A percentile compares a stretch with the other conserved stretches of the same genome.
Conservation (phyloP, 35 echinoderm and acorn worm genomes). For the Heliocidaris tuberculata region DNA sequence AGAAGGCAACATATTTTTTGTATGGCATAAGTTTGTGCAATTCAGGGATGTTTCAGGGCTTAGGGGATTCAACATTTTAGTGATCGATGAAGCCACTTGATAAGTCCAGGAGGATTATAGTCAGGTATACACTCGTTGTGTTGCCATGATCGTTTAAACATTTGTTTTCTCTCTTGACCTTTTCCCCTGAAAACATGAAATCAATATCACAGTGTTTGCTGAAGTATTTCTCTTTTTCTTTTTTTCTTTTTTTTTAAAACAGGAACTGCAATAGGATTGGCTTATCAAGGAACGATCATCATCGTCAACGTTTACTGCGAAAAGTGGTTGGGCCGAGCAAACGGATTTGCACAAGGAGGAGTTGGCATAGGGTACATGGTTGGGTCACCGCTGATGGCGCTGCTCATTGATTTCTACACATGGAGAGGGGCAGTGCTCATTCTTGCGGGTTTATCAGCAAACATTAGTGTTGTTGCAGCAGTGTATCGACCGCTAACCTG, state of each 20-base stretch:
- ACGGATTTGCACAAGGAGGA: background rate
- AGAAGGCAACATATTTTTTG: too few relatives aligned
- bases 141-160: background rate
- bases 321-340: background rate
- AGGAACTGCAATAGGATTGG: background rate
- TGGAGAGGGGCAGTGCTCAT: conserved; percentile 24
- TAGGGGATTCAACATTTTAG: too few relatives aligned
- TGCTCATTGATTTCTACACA: background rate
- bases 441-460: background rate
- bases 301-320: background rate
- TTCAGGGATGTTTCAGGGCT: too few relatives aligned
- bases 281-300: background rate
- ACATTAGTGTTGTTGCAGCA: background rate
- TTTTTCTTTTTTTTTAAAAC: too few relatives aligned
- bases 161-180: background rate
- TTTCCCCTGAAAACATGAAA: too few relatives aligned
- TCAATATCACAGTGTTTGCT: too few relatives aligned
- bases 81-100: too few relatives aligned
- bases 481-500: background rate
- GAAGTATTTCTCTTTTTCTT: too few relatives aligned
- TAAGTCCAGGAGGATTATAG: too few relatives aligned
- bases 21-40: too few relatives aligned
- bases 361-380: background rate
- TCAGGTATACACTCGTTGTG: background rate
- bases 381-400: background rate